These are phyloP conservation scores for Furcula furcula DNA, from an alignment of 2,888 invertebrate genomes.

Conservation along the genomic window DNA sequence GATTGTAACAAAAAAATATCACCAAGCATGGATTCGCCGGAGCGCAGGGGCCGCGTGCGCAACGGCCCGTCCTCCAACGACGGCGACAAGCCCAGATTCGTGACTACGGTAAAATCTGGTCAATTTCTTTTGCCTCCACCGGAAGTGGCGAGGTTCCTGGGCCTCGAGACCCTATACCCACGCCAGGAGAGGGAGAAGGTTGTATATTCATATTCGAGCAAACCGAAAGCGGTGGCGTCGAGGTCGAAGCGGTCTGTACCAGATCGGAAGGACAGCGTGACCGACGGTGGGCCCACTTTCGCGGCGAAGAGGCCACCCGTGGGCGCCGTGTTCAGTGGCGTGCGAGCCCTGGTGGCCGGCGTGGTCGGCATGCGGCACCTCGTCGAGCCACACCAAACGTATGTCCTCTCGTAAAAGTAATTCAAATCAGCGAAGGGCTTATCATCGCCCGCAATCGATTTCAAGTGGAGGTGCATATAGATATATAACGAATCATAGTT, in stretches of 20 bases:
- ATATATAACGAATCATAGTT: background rate
- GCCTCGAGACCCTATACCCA: conserved; percentile 72
- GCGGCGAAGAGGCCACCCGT: conserved; percentile 33
- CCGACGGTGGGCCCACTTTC: conserved; percentile 14
- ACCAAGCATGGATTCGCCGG: conserved; percentile 42
- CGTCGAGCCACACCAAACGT: conserved; percentile 3
- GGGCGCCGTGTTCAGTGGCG: conserved; percentile 46
- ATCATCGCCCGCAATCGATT: background rate
- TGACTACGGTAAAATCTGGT: conserved; percentile 91
- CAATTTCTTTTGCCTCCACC: conserved; percentile 90
- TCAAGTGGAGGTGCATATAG: conserved; percentile 1
- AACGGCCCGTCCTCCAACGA: conserved; percentile 35
- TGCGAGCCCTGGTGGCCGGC: conserved; percentile 57
- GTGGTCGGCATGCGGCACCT: conserved; percentile 49
- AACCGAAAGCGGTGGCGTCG: conserved; percentile 77
- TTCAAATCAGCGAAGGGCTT: background rate
- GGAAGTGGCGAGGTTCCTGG: conserved; percentile 85
- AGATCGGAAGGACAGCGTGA: conserved; percentile 27
- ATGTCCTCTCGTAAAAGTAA: background rate
- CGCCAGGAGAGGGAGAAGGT: conserved; percentile 53
- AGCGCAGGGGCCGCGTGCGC: conserved; percentile 34
- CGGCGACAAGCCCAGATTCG: conserved; percentile 83
- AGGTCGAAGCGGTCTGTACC: conserved; percentile 36
- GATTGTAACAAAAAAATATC: conserved; percentile 34
- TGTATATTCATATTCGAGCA: conserved; percentile 85